Evolutionary conservation across 1,140 invertebrate species (phyloP).

Genomic region (Pantala flavescens): DNA sequence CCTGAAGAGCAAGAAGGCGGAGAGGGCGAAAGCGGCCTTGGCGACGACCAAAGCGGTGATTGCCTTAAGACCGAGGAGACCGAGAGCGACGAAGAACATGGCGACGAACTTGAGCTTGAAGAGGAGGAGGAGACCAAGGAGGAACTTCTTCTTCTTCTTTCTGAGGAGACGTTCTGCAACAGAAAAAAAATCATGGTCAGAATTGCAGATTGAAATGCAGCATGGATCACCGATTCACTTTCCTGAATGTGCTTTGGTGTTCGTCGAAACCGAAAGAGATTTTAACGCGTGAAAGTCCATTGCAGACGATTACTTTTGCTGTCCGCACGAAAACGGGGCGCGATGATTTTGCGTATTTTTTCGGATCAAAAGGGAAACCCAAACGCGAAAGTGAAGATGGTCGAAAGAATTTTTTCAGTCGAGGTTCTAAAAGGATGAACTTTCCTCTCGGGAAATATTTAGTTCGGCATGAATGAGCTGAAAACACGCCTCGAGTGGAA

Average conservation of each 20-base stretch:
- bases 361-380: too few species aligned
- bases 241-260: background rate
- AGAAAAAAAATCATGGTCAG: background rate
- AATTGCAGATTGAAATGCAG: background rate
- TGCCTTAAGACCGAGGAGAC: background rate
- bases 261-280: too few species aligned
- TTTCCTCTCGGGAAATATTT: too few species aligned
- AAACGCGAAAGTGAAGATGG: too few species aligned
- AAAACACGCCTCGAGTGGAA: too few species aligned
- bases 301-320: too few species aligned
- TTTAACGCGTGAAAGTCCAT: too few species aligned
- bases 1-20: conserved; percentile 2
- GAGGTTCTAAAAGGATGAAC: too few species aligned
- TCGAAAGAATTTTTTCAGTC: too few species aligned
- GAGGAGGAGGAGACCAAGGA: background rate
- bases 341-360: too few species aligned
- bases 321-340: too few species aligned
- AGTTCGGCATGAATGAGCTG: too few species aligned
- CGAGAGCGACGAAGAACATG: background rate
- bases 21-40: background rate
- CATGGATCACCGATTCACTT: background rate
- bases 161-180: background rate
- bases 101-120: background rate
- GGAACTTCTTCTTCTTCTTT: background rate
- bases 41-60: background rate